Evolutionary conservation across 1,140 invertebrate genomes (phyloP), one percentile per base, ranked within the genome.

Genomic region (Chironomus striatipennis): DNA sequence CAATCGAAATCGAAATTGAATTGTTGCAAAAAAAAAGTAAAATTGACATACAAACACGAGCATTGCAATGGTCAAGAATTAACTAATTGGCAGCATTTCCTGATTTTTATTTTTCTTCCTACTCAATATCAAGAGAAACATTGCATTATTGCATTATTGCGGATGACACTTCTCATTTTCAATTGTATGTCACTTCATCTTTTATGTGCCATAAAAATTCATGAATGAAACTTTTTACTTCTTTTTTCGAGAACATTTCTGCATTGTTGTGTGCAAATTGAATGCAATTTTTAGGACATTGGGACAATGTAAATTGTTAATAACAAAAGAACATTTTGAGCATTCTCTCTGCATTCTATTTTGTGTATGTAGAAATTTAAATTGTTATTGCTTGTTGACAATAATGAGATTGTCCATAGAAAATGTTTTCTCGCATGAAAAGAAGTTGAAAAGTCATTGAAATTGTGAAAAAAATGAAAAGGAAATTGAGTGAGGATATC

Each of bases 401-500:
- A 70, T 20, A 70, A 18, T 70, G 65, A 70, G 65, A 70, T 70
- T 57, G 47, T 57, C 47, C 47, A 57, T n/a, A 57, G 8, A 20
- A 21, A 21, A 67, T 67, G 64, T 7, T 18, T 67, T 67, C 18
- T 17, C 8, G 64, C 15, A 67, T 70, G 65, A 70, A 70, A 70
- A 70, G 65, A 18, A 70, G 20, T 6, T 34, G 24, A 70, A 70
- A 70, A 70, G 17, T 70, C 65, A 70, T 70, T 70, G 65, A 70
- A 18, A 70, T 20, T 21, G 20, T 12, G 20, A 18, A 20, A 17
- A 70, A 67, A 12, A 67, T 17, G 18, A 67, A 67, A 18, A 70
- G 65, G 65, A 70, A 70, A 17, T 70, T 70, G 65, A 57, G 47
- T 57, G 47, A 57, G 47, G 47, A 57, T n/a, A 57, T 57, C n/a